These are phyloP conservation scores for Fistularia commersonii DNA, from an alignment of 2,797 vertebrate species.

Conservation along the genomic window DNA sequence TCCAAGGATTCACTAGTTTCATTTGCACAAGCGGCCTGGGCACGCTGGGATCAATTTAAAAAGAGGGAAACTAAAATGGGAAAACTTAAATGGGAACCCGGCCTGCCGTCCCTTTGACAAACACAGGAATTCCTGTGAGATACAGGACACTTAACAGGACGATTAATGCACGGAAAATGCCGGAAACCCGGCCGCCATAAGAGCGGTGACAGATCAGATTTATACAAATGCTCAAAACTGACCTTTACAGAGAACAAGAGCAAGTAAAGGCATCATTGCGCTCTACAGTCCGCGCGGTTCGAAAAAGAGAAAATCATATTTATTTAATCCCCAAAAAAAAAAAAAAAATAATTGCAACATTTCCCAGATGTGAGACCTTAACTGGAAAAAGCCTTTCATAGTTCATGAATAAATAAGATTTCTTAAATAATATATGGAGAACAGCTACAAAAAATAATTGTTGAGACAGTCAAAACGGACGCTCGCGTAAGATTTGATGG, in stretches of 20 bases:
- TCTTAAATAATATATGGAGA: slow-evolving; percentile 36
- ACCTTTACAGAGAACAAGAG: slow-evolving; percentile 32
- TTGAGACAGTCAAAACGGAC: slow-evolving; percentile 4
- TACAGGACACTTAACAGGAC: slow-evolving; percentile 60
- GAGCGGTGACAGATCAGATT: slow-evolving; percentile 36
- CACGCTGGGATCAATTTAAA: neutral
- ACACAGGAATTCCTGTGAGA: slow-evolving; percentile 74
- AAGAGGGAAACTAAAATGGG: slow-evolving; percentile 39
- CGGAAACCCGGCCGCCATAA: slow-evolving; percentile 22
- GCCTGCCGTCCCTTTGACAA: slow-evolving; percentile 43
- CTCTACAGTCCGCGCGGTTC: neutral
- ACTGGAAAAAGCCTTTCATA: slow-evolving; percentile 15
- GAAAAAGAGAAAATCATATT: slow-evolving; percentile 4
- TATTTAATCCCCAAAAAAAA: slow-evolving; percentile 9
- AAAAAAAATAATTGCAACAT: slow-evolving; percentile 4
- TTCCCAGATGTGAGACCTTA: slow-evolving; percentile 11
- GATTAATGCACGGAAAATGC: slow-evolving; percentile 64
- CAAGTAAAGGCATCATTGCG: slow-evolving; percentile 2
- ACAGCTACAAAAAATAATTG: slow-evolving; percentile 6
- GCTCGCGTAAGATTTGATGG: slow-evolving; percentile 4
- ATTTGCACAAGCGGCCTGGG: too few relatives aligned
- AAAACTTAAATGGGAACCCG: slow-evolving; percentile 42
- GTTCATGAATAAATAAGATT: slow-evolving; percentile 41
- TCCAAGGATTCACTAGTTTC: too few relatives aligned
- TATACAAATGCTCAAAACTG: slow-evolving; percentile 26